phyloP scores from a whole-genome alignment of 2,113 vertebrate genomes.

The Sinocyclocheilus rhinocerous region DNA sequence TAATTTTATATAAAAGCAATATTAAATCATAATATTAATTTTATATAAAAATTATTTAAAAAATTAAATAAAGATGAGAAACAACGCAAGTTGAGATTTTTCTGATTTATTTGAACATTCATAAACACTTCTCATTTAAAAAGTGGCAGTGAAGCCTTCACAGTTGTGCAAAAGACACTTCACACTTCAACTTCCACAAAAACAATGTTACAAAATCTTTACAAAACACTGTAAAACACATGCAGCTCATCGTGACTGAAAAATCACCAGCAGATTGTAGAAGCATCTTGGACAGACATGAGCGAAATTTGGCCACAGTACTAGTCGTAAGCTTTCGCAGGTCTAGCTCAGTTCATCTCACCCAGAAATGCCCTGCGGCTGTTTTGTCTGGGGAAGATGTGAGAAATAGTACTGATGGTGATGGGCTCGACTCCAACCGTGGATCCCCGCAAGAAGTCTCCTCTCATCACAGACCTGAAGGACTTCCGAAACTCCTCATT shows the following conservation, averaged over 20 bases:
- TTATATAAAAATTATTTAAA: neutral
- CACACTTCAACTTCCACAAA: slow-evolving; percentile 17
- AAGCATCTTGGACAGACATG: slow-evolving; percentile 14
- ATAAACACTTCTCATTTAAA: slow-evolving; percentile 48
- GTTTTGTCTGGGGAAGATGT: slow-evolving; percentile 59
- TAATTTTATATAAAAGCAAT: neutral
- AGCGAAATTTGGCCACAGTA: neutral
- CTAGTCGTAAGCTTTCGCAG: neutral
- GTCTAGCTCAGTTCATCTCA: slow-evolving; percentile 50
- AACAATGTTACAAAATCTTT: neutral
- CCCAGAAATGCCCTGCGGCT: slow-evolving; percentile 56
- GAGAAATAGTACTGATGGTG: slow-evolving; percentile 55
- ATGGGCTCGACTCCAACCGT: slow-evolving; percentile 59
- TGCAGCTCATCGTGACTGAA: slow-evolving; percentile 13
- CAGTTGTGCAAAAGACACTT: slow-evolving; percentile 37
- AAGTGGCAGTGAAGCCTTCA: slow-evolving; percentile 28
- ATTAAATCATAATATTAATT: neutral
- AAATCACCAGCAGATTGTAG: slow-evolving; percentile 17
- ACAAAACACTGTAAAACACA: slow-evolving; percentile 33
- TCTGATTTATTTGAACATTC: slow-evolving; percentile 31
- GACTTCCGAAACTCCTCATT: slow-evolving; percentile 87
- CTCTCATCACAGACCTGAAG: slow-evolving; percentile 77
- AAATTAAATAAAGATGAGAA: neutral
- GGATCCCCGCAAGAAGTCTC: slow-evolving; percentile 60
- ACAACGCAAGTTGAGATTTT: neutral